Evolutionary conservation across 2,797 vertebrate genomes (phyloP), one percentile per base, ranked within the genome.

Genomic region (Sibirionetta formosa): DNA sequence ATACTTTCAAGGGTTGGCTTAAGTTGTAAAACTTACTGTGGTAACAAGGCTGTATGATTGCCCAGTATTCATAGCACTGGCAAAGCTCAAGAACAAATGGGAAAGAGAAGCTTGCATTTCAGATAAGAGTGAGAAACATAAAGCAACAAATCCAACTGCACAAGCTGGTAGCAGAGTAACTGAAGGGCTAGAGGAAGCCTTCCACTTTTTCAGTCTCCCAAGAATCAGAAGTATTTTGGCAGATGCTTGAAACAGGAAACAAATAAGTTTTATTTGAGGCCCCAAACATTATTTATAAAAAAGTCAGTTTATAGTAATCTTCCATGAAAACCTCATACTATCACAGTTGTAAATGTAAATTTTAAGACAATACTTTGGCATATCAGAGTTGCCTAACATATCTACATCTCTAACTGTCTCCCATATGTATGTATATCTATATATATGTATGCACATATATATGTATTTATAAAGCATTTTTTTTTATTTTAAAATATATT

Each of bases 221-320:
- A 78, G 77, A 91, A 90, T 91, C 65, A 95, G 65, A 94, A 93
- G 2, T 88, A 93, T 88, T 96, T 89, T 91, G 87, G 79, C 87
- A 94, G 58, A 79, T 23, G 26, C 54, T 72, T 88, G 46, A 83
- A 87, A 71, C 7, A 42, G 44, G 48, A 92, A 90, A 68, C 3
- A 35, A 92, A 14, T 71, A 68, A 35, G 7, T 72, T 94, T 95
- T 78, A 83, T 75, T 65, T 87, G 91, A 83, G 38, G 46, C 46
- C 81, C 76, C 61, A 88, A 83, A 66, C 8, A 36, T 75, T 63
- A 92, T 68, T 90, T 91, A 63, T 51, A 50, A 96, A 91, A 68
- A 61, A 15, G 17, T 81, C 65, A 88, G 22, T 19, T 87, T 26
- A 76, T 23, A 73, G 60, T 70, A 85, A 90, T 70, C 38, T 51